phyloP scores from a whole-genome alignment of 2,888 invertebrate genomes.

The Galeruca laticollis region DNA sequence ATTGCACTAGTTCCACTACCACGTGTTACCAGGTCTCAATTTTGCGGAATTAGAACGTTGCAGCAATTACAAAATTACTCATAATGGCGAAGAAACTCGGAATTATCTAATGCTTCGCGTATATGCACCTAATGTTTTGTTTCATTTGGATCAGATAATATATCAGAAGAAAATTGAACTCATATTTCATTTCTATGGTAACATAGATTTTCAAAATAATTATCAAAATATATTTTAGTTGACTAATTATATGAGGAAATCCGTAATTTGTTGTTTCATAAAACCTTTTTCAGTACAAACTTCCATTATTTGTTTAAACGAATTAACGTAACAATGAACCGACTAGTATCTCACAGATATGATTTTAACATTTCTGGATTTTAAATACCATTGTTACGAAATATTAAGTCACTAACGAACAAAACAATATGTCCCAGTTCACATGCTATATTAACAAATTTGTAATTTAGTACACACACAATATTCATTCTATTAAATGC shows the following conservation, averaged over 20 bases:
- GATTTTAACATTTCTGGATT: constrained; percentile 36
- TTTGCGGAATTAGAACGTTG: no score
- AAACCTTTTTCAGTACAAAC: constrained; percentile 26
- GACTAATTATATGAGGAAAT: constrained; percentile 10
- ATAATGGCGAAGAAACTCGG: no score
- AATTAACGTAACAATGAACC: constrained; percentile 34
- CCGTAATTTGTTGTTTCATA: constrained; percentile 8
- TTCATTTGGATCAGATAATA: no score
- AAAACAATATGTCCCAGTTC: constrained; percentile 47
- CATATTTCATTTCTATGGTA: no score
- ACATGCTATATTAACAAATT: constrained; percentile 47
- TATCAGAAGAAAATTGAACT: no score
- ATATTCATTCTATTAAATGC: constrained; percentile 20
- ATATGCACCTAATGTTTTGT: no score
- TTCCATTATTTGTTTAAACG: constrained; percentile 30
- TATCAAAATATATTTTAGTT: no score
- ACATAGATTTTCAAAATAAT: no score
- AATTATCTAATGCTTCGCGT: no score
- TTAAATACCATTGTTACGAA: constrained; percentile 50
- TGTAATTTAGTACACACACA: constrained; percentile 22
- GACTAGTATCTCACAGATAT: constrained; percentile 22
- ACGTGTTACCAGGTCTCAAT: no score
- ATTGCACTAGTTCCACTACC: no score
- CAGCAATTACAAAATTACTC: no score
- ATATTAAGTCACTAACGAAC: constrained; percentile 47